Base-by-base conservation (phyloP, 2,888 invertebrate genomes). In the Oxycera nigricornis region DNA sequence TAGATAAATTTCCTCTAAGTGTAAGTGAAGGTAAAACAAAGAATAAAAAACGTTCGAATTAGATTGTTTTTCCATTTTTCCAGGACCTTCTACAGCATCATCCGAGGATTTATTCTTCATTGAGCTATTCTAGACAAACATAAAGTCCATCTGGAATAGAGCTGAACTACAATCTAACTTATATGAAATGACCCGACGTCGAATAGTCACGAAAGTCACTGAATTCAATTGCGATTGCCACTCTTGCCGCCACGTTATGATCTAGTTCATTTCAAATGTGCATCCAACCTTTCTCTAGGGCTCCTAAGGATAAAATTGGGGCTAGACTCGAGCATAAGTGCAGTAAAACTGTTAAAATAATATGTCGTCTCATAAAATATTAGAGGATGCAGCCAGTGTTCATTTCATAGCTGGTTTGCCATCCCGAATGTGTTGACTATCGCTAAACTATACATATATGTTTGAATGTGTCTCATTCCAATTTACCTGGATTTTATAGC, bases 401-500 rank as follows among this genome's bases (percentile, higher is more conserved):
- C 39, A 65, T 41, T 65, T 65, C 65, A 39, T 41, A 41, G 41
- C 24, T 65, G 62, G 41, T 1, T 55, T 31, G 61, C 50, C 24
- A 22, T 11, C n/a, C 46, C 46, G 65, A 65, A 65, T 26, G 65
- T 41, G 65, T 65, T 65, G 65, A 65, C 39, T 65, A 24, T 65
- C 35, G n/a, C 24, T 24, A 24, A 65, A 65, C 20, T 2, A 11
- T 46, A 17, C 17, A 17, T 46, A 2, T 46, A 2, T 46, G 4
- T 46, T 46, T 14, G n/a, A 67, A 24, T 70, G 70, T 88, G 55
- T 70, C 55, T 28, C 52, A 55, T 52, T 55, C 31, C 22, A 70
- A 70, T 70, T 70, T 84, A 96, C 95, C 89, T 86, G 86, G 75
- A 86, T 86, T 81, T 86, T 86, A 76, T 86, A 86, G 78, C 86